A percentile compares a stretch with the other conserved stretches of the same genome.
Conservation (phyloP, 1,140 invertebrate species). For the Pomacea maculata region DNA sequence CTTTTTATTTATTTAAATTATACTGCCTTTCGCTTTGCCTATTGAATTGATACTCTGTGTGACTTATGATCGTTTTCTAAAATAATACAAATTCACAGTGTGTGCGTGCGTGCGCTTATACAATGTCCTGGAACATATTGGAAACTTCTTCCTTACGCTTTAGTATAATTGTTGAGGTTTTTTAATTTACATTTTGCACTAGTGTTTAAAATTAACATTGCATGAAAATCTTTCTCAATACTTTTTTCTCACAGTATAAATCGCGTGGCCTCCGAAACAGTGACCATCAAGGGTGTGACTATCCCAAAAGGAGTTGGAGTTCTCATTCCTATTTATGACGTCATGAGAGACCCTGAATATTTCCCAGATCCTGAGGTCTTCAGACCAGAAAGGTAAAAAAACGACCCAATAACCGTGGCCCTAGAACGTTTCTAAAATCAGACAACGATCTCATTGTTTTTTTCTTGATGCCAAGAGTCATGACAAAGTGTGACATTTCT, state of each 20-base stretch:
- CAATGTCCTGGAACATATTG: background rate
- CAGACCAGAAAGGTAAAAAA: slow-evolving; percentile 59
- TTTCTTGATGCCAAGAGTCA: no score
- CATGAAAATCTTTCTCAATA: no score
- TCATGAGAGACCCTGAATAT: slow-evolving; percentile 67
- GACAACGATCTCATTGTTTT: no score
- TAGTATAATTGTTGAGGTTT: no score
- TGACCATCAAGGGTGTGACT: slow-evolving; percentile 59
- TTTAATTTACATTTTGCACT: no score
- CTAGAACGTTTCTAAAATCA: no score
- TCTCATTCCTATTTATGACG: slow-evolving; percentile 66
- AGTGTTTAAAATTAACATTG: no score
- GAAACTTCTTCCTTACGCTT: background rate
- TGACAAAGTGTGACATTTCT: no score
- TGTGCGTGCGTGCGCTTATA: background rate
- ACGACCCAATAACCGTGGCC: background rate
- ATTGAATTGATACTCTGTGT: no score
- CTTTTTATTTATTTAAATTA: no score
- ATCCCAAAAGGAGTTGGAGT: slow-evolving; percentile 67
- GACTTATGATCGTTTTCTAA: no score
- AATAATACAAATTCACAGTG: background rate
- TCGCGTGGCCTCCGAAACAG: slow-evolving; percentile 27
- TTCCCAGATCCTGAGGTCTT: slow-evolving; percentile 66
- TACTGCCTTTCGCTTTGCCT: no score
- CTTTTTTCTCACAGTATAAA: slow-evolving; percentile 23